Percentiles rank a stretch among this genome's conserved stretches.
Conservation (phyloP, 2,113 vertebrate genomes). For the Psittacus erithacus region DNA sequence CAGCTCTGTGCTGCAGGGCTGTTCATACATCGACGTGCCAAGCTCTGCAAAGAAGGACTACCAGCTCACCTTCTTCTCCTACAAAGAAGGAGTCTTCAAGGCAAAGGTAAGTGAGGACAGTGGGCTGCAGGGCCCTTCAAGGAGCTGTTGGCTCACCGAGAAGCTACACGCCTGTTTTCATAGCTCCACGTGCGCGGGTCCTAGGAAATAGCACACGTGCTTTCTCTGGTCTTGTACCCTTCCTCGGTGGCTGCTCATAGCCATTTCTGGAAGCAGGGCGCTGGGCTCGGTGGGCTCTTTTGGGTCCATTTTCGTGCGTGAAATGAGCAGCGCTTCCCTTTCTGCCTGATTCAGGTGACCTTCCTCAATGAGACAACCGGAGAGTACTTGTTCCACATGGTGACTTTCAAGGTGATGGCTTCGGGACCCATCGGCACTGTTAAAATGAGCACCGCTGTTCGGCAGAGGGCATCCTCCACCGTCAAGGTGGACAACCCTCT, state of each 20-base stretch:
- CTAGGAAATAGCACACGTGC: fast-evolving
- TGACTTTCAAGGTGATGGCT: slow-evolving; percentile 80
- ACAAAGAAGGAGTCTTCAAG: slow-evolving; percentile 77
- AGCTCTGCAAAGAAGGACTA: slow-evolving; percentile 77
- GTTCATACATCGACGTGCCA: slow-evolving; percentile 79
- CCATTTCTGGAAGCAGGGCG: background rate
- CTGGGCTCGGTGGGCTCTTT: background rate
- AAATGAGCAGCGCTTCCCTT: background rate
- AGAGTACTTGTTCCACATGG: slow-evolving; percentile 84
- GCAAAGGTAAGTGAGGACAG: slow-evolving; percentile 66
- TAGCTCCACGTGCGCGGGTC: background rate
- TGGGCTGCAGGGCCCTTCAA: too few species aligned
- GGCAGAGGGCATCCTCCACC: slow-evolving; percentile 67
- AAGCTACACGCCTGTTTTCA: fast-evolving
- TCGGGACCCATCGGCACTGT: slow-evolving; percentile 74
- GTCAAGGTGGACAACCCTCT: slow-evolving; percentile 86
- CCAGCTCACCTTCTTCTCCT: slow-evolving; percentile 82
- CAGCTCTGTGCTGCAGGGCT: slow-evolving; percentile 78
- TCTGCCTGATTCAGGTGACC: background rate
- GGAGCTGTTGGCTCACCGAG: background rate
- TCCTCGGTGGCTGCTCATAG: background rate
- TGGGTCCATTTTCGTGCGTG: background rate
- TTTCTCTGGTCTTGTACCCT: background rate
- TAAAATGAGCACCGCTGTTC: slow-evolving; percentile 74
- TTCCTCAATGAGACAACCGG: slow-evolving; percentile 35